Conservation (phyloP, 2,113 vertebrate species). For the Agapornis roseicollis region DNA sequence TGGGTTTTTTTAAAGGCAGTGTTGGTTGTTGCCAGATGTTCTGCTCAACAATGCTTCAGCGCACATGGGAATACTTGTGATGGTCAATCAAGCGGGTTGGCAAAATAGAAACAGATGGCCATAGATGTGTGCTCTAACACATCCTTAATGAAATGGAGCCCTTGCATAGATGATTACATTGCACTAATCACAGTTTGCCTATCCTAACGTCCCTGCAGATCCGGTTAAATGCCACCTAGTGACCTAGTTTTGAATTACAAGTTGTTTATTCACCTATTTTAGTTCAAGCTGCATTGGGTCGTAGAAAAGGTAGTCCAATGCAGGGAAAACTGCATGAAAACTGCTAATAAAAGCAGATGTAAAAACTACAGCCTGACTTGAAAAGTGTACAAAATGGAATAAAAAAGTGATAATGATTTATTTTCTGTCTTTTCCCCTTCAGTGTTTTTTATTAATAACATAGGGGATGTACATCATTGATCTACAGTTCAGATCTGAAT, state of each 20-base stretch:
- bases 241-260: conserved; percentile 24
- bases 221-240: not conserved
- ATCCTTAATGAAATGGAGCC: conserved; percentile 51
- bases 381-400: not conserved
- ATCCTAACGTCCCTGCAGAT: not conserved
- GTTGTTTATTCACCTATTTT: not conserved
- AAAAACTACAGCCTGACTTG: not conserved
- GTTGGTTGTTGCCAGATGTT: conserved; percentile 76
- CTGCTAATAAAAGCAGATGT: not conserved
- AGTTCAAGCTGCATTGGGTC: not conserved
- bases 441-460: not conserved
- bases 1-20: conserved; percentile 53
- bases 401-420: not conserved
- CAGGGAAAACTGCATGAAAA: not conserved
- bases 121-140: conserved; percentile 68
- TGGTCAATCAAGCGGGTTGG: conserved; percentile 69
- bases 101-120: conserved; percentile 77
- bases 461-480: not conserved
- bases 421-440: not conserved
- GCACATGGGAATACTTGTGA: conserved; percentile 78
- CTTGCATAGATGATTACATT: not conserved
- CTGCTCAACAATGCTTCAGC: conserved; percentile 58
- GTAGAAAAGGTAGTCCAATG: not conserved
- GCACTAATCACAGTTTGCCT: not conserved
- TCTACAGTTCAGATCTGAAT: not conserved